These are phyloP conservation scores for Drosophila subobscura DNA, from an alignment of 1,140 invertebrate species.

Conservation along the genomic window DNA sequence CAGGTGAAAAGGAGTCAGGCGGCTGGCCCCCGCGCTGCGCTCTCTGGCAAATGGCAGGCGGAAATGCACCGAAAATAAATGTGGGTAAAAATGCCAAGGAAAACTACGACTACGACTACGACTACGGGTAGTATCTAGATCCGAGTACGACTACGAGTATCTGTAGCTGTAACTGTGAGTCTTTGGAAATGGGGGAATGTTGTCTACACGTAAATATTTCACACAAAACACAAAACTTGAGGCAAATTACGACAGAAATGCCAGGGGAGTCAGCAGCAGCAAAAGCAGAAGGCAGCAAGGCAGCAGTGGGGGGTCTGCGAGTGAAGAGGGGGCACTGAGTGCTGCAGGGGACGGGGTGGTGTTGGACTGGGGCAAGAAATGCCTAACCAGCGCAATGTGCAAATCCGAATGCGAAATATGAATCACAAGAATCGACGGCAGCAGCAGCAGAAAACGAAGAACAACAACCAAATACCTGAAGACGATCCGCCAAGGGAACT, in stretches of 20 bases:
- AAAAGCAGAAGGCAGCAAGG: too few relatives aligned
- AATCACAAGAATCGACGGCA: slow-evolving; percentile 51
- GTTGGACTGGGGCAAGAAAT: slow-evolving; percentile 36
- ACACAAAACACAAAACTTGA: slow-evolving; percentile 50
- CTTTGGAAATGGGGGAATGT: slow-evolving; percentile 17
- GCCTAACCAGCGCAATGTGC: slow-evolving; percentile 75
- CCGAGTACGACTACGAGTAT: too few relatives aligned
- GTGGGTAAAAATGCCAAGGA: slow-evolving; percentile 73
- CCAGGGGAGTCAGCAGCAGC: too few relatives aligned
- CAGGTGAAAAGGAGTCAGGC: slow-evolving; percentile 15
- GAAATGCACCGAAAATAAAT: slow-evolving; percentile 79
- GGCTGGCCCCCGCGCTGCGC: neutral
- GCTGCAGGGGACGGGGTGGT: neutral
- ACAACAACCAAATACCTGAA: slow-evolving; percentile 1
- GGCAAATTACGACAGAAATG: slow-evolving; percentile 41
- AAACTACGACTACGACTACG: slow-evolving; percentile 13
- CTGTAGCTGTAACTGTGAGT: too few relatives aligned
- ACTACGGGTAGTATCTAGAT: too few relatives aligned
- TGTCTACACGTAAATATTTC: slow-evolving; percentile 66
- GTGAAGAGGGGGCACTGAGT: too few relatives aligned
- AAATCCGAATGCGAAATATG: slow-evolving; percentile 57
- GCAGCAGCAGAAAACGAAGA: slow-evolving; percentile 18
- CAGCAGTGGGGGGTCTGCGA: too few relatives aligned
- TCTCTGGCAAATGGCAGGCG: slow-evolving; percentile 59
- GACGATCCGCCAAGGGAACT: slow-evolving; percentile 63